Conservation (phyloP, 2,797 vertebrate genomes). For the Sardinella longiceps region DNA sequence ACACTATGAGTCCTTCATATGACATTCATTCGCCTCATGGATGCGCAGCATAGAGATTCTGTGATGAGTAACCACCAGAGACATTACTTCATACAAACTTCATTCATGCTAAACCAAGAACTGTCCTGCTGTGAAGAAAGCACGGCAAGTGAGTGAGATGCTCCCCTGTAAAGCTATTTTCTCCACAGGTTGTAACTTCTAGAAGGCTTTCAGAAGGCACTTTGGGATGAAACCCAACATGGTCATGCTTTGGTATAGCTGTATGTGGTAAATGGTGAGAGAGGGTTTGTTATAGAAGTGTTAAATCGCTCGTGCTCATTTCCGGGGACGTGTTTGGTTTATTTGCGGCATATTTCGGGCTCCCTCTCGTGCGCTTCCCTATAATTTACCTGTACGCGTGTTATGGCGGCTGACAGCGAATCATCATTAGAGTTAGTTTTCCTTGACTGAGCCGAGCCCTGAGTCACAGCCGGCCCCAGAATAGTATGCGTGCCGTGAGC, state of each 20-base stretch:
- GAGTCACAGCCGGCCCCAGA: constrained; percentile 39
- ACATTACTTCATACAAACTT: neutral
- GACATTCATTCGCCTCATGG: neutral
- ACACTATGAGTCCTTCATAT: neutral
- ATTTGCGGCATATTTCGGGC: neutral
- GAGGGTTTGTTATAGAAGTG: neutral
- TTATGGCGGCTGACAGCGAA: constrained; percentile 24
- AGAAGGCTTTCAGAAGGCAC: neutral
- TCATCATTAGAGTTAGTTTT: constrained; percentile 41
- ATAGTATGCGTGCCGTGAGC: constrained; percentile 14
- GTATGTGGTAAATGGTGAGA: neutral
- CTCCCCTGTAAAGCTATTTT: neutral
- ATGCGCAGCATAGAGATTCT: neutral
- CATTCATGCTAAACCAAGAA: neutral
- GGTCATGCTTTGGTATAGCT: neutral
- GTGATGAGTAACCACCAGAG: neutral
- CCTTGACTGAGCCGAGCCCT: constrained; percentile 25
- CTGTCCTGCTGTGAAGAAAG: neutral
- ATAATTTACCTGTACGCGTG: constrained; percentile 32
- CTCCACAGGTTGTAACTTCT: neutral
- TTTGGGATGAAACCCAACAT: neutral
- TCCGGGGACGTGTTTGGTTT: constrained; percentile 8
- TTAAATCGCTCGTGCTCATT: neutral
- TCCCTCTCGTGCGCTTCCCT: neutral
- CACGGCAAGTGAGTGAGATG: neutral